A percentile compares a stretch with the other conserved stretches of the same genome.
These are phyloP conservation scores for Etheostoma nigrum DNA, from an alignment of 2,797 vertebrate genomes.

Conservation along the genomic window DNA sequence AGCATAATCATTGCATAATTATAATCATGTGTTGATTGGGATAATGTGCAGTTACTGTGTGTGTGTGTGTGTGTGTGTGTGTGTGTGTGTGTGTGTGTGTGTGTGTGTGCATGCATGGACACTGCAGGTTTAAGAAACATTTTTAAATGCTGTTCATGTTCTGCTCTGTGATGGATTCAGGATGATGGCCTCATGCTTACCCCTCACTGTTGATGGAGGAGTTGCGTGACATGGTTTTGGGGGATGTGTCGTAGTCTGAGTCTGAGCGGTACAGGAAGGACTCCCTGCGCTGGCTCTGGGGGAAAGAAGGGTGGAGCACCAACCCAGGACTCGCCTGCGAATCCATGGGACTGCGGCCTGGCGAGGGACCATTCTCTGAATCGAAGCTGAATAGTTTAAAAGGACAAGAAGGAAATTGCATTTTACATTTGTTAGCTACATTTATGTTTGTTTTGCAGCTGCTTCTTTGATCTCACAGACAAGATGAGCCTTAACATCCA, in stretches of 20 bases:
- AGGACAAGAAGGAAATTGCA: constrained; percentile 6
- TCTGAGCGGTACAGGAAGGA: constrained; percentile 95
- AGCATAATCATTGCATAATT: constrained; percentile 67
- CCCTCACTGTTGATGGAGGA: constrained; percentile 94
- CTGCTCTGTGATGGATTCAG: constrained; percentile 22
- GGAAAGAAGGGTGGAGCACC: constrained; percentile 90
- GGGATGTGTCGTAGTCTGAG: constrained; percentile 94
- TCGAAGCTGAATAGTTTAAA: constrained; percentile 85
- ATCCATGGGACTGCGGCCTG: constrained; percentile 92
- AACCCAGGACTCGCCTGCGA: constrained; percentile 93
- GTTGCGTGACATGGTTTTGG: constrained; percentile 94
- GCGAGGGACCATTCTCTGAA: constrained; percentile 93
- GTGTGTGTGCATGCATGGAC: constrained; percentile 8
- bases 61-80: constrained; percentile 3
- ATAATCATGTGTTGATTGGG: constrained; percentile 55
- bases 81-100: constrained; percentile 11
- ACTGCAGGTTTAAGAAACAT: constrained; percentile 17
- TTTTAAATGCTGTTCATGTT: not conserved
- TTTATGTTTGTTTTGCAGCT: not conserved
- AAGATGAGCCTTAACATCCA: constrained; percentile 5
- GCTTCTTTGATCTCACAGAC: not conserved
- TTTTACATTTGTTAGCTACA: constrained; percentile 10
- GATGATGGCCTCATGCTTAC: constrained; percentile 80
- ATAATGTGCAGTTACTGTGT: constrained; percentile 40
- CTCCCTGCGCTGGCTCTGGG: constrained; percentile 91